These are phyloP conservation scores for Gymnodraco acuticeps DNA, from an alignment of 2,797 vertebrate species.

Conservation along the genomic window DNA sequence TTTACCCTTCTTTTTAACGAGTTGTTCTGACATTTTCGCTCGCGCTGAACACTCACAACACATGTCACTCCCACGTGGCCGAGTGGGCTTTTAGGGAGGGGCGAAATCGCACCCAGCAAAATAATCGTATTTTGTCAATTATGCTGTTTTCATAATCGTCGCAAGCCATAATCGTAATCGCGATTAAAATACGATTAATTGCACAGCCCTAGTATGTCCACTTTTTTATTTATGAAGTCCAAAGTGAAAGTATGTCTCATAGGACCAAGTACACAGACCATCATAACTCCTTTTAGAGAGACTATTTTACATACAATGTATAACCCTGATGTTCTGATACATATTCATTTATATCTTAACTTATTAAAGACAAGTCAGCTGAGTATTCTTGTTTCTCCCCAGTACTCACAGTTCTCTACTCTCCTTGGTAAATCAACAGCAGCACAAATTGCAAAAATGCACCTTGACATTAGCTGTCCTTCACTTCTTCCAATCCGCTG, in stretches of 20 bases:
- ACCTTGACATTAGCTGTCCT: slow-evolving; percentile 20
- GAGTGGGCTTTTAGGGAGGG: no score
- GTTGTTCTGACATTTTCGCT: no score
- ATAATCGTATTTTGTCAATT: no score
- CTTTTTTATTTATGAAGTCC: slow-evolving; percentile 9
- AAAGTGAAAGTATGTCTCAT: not conserved
- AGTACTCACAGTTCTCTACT: slow-evolving; percentile 1
- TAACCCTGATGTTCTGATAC: not conserved
- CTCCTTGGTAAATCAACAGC: not conserved
- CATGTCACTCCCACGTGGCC: no score
- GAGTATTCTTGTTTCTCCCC: not conserved
- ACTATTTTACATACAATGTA: slow-evolving; percentile 3
- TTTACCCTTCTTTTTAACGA: no score
- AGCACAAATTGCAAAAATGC: slow-evolving; percentile 27
- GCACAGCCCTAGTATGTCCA: no score
- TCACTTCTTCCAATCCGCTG: slow-evolving; percentile 11
- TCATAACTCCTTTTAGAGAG: not conserved
- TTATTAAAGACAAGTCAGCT: not conserved
- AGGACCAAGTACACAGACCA: not conserved
- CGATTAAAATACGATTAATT: no score
- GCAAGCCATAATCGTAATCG: no score
- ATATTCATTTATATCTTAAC: not conserved
- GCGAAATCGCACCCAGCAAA: no score
- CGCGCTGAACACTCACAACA: no score
- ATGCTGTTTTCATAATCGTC: no score